Evolutionary conservation across 2,113 vertebrate genomes (phyloP).

Genomic region (Xenotilapia leptura): DNA sequence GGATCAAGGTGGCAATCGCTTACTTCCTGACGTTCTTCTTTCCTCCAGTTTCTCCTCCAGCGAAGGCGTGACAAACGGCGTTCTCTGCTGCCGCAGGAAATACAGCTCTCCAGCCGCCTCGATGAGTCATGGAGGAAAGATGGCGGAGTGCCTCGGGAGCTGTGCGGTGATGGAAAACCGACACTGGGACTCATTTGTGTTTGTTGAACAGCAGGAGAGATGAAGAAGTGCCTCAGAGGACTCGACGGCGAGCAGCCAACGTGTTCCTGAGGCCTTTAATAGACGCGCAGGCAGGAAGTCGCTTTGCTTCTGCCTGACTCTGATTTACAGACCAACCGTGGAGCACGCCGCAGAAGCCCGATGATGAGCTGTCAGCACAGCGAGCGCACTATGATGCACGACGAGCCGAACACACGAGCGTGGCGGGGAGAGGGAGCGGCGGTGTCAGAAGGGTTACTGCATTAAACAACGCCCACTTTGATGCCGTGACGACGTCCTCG

Average conservation of each 20-base stretch:
- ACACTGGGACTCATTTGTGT: background rate
- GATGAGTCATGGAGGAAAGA: background rate
- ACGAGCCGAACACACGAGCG: background rate
- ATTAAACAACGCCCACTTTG: background rate
- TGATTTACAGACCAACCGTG: background rate
- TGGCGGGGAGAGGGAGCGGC: background rate
- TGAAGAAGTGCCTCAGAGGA: background rate
- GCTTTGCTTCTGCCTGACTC: background rate
- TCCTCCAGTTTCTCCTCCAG: background rate
- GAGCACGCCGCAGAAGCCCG: background rate
- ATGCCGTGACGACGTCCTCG: background rate
- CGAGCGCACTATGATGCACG: background rate
- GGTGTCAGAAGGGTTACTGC: background rate
- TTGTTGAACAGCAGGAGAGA: background rate
- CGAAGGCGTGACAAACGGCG: slow-evolving; percentile 23
- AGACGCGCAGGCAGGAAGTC: background rate
- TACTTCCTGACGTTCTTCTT: slow-evolving; percentile 22
- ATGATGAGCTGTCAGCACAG: background rate
- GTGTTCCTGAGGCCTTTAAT: background rate
- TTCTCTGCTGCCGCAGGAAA: background rate
- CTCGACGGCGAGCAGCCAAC: background rate
- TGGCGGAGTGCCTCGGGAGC: background rate
- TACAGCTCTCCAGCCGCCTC: background rate
- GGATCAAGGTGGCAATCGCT: slow-evolving; percentile 36
- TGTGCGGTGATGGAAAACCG: background rate